These are phyloP conservation scores for Oceanites oceanicus DNA, from an alignment of 2,113 vertebrate species.

Conservation along the genomic window DNA sequence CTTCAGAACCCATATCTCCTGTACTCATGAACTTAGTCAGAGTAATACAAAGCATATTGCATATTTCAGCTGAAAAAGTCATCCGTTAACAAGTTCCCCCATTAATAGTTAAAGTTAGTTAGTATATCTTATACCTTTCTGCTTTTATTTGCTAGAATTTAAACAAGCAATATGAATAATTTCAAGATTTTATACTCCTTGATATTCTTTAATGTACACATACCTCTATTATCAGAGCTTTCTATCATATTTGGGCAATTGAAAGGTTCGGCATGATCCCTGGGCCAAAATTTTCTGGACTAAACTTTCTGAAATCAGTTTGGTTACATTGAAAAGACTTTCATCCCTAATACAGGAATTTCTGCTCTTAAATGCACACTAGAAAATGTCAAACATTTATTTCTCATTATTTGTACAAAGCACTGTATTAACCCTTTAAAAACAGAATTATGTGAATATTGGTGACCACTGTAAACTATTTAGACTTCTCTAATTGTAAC, in stretches of 20 bases:
- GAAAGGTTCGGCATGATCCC: neutral
- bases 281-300: neutral
- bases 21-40: neutral
- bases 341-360: neutral
- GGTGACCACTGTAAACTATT: neutral
- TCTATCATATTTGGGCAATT: neutral
- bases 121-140: neutral
- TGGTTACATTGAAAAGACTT: neutral
- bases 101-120: neutral
- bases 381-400: neutral
- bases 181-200: neutral
- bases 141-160: neutral
- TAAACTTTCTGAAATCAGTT: neutral
- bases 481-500: neutral
- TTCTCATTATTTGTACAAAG: neutral
- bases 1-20: neutral
- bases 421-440: neutral
- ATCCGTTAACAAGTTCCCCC: neutral
- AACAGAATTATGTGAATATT: neutral
- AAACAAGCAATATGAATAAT: neutral
- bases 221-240: neutral
- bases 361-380: neutral
- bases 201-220: neutral
- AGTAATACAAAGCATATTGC: neutral
- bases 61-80: neutral